Evolutionary conservation across 1,140 invertebrate species (phyloP).

Genomic region (Muscidifurax raptorellus): DNA sequence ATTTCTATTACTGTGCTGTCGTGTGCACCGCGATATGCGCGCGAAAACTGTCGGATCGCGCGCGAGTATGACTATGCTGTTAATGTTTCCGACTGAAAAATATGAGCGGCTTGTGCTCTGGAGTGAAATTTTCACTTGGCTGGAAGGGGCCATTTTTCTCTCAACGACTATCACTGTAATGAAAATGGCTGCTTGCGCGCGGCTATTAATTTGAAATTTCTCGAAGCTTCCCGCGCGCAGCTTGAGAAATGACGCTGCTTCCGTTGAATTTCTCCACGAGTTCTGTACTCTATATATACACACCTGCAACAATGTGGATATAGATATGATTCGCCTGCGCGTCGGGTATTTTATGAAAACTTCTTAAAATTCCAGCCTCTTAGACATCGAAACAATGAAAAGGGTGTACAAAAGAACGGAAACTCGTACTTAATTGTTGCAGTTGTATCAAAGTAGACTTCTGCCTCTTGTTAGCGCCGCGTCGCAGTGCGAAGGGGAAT

Average conservation of each 20-base stretch:
- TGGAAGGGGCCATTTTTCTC: not conserved
- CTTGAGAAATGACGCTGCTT: no score
- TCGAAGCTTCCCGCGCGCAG: no score
- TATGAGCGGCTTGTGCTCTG: conserved; percentile 26
- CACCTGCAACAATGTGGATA: no score
- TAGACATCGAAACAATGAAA: not conserved
- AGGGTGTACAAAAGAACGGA: not conserved
- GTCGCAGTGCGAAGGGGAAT: conserved; percentile 29
- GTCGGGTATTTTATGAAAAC: no score
- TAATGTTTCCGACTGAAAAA: conserved; percentile 22
- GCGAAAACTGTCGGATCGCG: not conserved
- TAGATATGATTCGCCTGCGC: no score
- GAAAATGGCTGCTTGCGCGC: not conserved
- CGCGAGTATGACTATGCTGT: not conserved
- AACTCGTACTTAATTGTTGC: not conserved
- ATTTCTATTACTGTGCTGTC: conserved; percentile 36
- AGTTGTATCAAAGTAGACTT: not conserved
- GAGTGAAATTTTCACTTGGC: conserved; percentile 16
- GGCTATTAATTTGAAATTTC: not conserved
- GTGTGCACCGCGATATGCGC: conserved; percentile 14
- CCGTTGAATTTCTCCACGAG: no score
- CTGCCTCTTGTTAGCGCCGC: conserved; percentile 14
- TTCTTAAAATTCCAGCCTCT: no score
- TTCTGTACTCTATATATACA: no score
- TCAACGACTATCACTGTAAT: not conserved